Evolutionary conservation across 2,113 vertebrate genomes (phyloP).

Genomic region (Pterophyllum scalare): DNA sequence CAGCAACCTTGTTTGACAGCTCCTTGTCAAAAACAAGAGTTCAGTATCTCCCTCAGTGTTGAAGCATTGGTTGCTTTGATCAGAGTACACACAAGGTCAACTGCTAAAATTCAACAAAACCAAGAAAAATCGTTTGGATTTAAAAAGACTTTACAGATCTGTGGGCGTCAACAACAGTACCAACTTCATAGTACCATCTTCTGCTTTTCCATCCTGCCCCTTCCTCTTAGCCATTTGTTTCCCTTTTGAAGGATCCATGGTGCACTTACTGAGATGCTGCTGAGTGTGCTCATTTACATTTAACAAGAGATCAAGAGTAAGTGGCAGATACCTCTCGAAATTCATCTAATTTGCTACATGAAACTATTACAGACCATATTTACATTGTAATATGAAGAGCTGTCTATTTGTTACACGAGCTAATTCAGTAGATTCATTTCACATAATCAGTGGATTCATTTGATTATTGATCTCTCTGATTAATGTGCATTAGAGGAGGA

Average conservation of each 20-base stretch:
- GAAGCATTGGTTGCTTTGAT: slow-evolving; percentile 56
- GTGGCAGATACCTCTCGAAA: slow-evolving; percentile 54
- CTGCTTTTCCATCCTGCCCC: slow-evolving; percentile 1
- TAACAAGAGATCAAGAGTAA: slow-evolving; percentile 61
- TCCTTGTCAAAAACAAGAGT: slow-evolving; percentile 61
- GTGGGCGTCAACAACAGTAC: neutral
- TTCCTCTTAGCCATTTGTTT: slow-evolving; percentile 33
- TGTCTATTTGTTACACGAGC: slow-evolving; percentile 21
- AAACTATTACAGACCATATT: slow-evolving; percentile 33
- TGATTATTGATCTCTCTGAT: slow-evolving; percentile 73
- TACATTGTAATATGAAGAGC: slow-evolving; percentile 34
- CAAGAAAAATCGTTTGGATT: slow-evolving; percentile 31
- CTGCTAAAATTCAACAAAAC: slow-evolving; percentile 45
- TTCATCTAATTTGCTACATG: slow-evolving; percentile 51
- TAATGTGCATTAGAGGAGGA: slow-evolving; percentile 71
- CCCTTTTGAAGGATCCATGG: slow-evolving; percentile 26
- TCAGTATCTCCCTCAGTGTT: slow-evolving; percentile 54
- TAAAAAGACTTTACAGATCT: slow-evolving; percentile 6
- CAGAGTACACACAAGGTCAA: slow-evolving; percentile 37
- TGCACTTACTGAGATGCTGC: slow-evolving; percentile 30
- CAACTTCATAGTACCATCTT: neutral
- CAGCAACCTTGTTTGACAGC: slow-evolving; percentile 62
- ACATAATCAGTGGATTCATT: slow-evolving; percentile 68
- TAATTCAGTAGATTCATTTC: slow-evolving; percentile 46
- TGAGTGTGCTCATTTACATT: slow-evolving; percentile 60